Evolutionary conservation across 1,140 invertebrate genomes (phyloP).

Genomic region (Chelonus insularis): DNA sequence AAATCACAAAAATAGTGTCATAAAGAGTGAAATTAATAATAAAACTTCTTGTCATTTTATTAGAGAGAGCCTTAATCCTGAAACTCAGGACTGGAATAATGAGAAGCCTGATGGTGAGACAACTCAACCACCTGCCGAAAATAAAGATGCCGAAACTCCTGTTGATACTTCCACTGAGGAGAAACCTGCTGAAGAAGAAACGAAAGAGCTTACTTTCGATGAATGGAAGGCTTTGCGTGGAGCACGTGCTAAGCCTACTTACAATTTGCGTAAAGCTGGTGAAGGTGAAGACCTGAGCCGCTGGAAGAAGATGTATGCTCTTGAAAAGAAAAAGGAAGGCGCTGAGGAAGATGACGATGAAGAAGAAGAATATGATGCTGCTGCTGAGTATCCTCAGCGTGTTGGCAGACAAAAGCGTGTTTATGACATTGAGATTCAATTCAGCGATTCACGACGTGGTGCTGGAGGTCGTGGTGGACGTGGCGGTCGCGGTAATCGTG

Average conservation of each 20-base stretch:
- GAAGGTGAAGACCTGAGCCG: constrained; percentile 88
- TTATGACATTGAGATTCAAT: constrained; percentile 87
- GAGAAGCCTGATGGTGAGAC: constrained; percentile 54
- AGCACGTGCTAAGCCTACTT: constrained; percentile 77
- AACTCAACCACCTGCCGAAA: constrained; percentile 41
- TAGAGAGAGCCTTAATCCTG: constrained; percentile 55
- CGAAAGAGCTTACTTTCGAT: constrained; percentile 81
- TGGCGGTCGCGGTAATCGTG: constrained; percentile 60
- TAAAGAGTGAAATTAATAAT: no score
- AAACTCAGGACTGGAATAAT: constrained; percentile 57
- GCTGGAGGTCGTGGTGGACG: constrained; percentile 65
- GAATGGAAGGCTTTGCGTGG: constrained; percentile 85
- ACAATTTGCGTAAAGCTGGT: constrained; percentile 87
- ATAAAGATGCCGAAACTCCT: constrained; percentile 40
- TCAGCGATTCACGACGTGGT: constrained; percentile 78
- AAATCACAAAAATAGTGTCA: background rate
- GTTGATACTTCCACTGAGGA: constrained; percentile 48
- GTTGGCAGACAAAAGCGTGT: constrained; percentile 85
- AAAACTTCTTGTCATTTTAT: constrained; percentile 1
- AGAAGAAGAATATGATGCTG: constrained; percentile 74
- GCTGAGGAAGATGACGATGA: constrained; percentile 70
- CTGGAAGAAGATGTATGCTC: constrained; percentile 89
- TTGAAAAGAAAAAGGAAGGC: constrained; percentile 79
- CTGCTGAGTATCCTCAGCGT: constrained; percentile 79
- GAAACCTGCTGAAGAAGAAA: constrained; percentile 72